Evolutionary conservation across 2,888 invertebrate genomes (phyloP).

Genomic region (Cosmia pyralina): DNA sequence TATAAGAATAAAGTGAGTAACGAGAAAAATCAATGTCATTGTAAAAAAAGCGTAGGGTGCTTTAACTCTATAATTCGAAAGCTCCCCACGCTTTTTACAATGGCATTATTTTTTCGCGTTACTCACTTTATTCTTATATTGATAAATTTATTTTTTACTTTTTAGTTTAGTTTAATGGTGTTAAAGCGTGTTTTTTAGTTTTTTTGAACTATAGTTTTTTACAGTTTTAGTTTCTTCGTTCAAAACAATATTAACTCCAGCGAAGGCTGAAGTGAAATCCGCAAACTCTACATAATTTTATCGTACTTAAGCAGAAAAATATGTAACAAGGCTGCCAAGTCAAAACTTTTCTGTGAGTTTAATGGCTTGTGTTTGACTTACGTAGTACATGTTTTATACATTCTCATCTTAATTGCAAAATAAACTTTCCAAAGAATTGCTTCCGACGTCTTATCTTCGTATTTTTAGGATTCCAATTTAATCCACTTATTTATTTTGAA

Average conservation of each 20-base stretch:
- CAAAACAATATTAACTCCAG: neutral
- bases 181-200: no score
- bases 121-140: no score
- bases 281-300: constrained; percentile 1
- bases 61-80: no score
- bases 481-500: constrained; percentile 4
- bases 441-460: neutral
- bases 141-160: no score
- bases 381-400: constrained; percentile 15
- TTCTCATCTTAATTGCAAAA: constrained; percentile 34
- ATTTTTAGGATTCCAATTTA: neutral
- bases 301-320: constrained; percentile 20
- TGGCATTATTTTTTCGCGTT: no score
- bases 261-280: neutral
- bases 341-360: constrained; percentile 20
- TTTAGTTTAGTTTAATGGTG: no score
- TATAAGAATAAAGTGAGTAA: no score
- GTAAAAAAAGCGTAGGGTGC: no score
- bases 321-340: constrained; percentile 21
- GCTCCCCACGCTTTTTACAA: no score
- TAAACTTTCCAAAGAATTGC: constrained; percentile 10
- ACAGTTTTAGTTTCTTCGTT: neutral
- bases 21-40: no score
- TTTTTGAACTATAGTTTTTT: no score
- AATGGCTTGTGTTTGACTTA: constrained; percentile 12